Base-by-base conservation (phyloP, 92 coral and sea anemone species). In the Zoanthus sansibaricus region DNA sequence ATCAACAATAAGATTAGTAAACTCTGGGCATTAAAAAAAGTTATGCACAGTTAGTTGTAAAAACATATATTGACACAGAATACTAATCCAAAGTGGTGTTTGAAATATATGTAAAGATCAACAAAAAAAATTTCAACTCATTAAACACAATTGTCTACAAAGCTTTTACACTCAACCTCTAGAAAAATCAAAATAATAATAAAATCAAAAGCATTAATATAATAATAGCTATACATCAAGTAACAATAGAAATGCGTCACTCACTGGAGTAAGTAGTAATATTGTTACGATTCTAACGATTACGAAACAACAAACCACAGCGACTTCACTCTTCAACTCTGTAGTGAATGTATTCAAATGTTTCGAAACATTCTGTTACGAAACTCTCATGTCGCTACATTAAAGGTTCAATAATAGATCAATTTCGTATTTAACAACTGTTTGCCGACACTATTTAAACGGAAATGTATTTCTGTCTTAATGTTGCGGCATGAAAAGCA, bases 301-400 rank as follows among this genome's bases (percentile, higher is more conserved):
- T 79, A 79, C 84, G 85, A 80, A 80, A 80, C 73, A 66, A 37
- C 20, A 67, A 64, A 32, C 16, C 25, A 77, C 9, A 56, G 7
- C 14, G 68, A 15, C 14, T 59, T 67, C 47, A 32, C 12, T 37
- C 42, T 37, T 37, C 42, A 37, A 37, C 42, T 37, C 61, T 25
- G 7, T 3, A 4, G 15, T 20, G 58, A 9, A 21, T 75, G 17
- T 25, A 61, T 25, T 25, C 25, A 14, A 46, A 20, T 68, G 85
- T 80, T 80, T 66, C 85, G 85, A 80, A 80, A 66, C 73, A 80
- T 44, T 45, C 47, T 80, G 61, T 80, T 66, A 80, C 75, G 75
- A 80, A 45, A 80, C 75, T 66, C 15, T 46, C 44, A 18, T 10
- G n/a, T 7, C 21, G 3, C 5, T 11, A 11, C 33, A 17, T 69